Base-by-base conservation (phyloP, 1,140 invertebrate species). In the Drosophila miranda region DNA sequence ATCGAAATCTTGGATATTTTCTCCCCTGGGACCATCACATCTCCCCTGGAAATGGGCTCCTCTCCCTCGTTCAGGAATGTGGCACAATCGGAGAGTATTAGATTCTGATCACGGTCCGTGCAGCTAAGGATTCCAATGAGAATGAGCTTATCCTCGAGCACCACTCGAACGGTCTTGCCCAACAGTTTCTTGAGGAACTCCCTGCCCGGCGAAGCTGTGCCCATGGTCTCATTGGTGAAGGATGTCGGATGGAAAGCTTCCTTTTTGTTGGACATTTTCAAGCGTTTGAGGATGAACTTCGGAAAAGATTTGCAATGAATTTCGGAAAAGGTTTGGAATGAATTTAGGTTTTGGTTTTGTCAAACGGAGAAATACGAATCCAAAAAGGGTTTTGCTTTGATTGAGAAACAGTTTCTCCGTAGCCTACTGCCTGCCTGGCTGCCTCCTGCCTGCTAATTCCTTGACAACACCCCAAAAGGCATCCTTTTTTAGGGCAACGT, bases 121-220 rank as follows among this genome's bases (percentile, higher is more conserved):
- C 64, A 78, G 28, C 75, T 75, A 19, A 78, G 78, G 19, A 75
- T 52, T 4, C 77, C 71, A 21, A 80, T 59, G 8, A 78, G 28
- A 1, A 48, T 45, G 14, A 62, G 30, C 41, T 71, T 62, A 8
- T 71, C 78, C 26, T 56, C 44, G 14, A 78, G 60, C 2, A 50
- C 62, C 1, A 78, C 58, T 2, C 75, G 57, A 3, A 71, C 52
- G 13, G 57, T 21, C 14, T 54, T 57, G 6, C 64, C 78, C 34
- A 79, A 46, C 69, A 49, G 76, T 9, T 69, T 57, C 26, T 52
- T 61, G 0, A 76, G 43, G 5, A 45, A 66, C 8, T 52, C 16
- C 2, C 70, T 19, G 1, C 64, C 57, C 2, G 7, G 28, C 11
- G 69, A 66, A 6, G 0, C 3, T 6, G 8, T n/a, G 42, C 2